Evolutionary conservation across 2,113 vertebrate species (phyloP), one percentile per base, ranked within the genome.

Genomic region (Tetrao urogallus): DNA sequence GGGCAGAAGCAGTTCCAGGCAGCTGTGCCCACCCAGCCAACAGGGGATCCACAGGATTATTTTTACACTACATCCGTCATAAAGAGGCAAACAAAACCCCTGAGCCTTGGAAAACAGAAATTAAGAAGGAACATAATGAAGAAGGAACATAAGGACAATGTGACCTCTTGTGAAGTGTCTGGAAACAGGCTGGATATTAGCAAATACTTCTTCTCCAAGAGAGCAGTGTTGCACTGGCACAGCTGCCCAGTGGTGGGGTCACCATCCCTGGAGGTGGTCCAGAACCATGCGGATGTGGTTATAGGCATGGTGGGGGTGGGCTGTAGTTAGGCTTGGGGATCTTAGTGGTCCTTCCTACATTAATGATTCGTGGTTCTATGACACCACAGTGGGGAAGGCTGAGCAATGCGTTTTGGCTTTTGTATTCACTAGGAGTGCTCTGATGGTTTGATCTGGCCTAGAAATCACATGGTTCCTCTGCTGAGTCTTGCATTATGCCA

Each of bases 51-150:
- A 36, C n/a, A 10, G 43, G 27, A 60, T 52, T 38, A 8, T 2
- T 13, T 8, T 3, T 9, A 19, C 15, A 1, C 43, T 32, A 1
- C 28, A 4, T 13, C 58, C 12, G 45, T 50, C 79, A 7, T 8
- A 11, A 40, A 25, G 50, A 83, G 34, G 56, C 38, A 71, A 81
- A 82, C 0, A 1, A 89, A 86, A 54, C 27, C 0, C 0, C 56
- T 71, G 38, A 71, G 8, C 28, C 17, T 25, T 8, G 66, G 60
- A 32, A 92, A 77, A 47, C 7, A 50, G 56, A 54, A 64, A 25
- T 57, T 82, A 42, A n/a, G n/a, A 64, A 87, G 43, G 61, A 56
- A 40, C 16, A 52, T 11, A 69, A 3, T 2, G 2, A 8, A 40
- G 7, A 30, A 90, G 34, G 52, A 36, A 13, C 1, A 6, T 30